phyloP scores from a whole-genome alignment of 2,797 vertebrate genomes.

The Heterohyrax brucei region DNA sequence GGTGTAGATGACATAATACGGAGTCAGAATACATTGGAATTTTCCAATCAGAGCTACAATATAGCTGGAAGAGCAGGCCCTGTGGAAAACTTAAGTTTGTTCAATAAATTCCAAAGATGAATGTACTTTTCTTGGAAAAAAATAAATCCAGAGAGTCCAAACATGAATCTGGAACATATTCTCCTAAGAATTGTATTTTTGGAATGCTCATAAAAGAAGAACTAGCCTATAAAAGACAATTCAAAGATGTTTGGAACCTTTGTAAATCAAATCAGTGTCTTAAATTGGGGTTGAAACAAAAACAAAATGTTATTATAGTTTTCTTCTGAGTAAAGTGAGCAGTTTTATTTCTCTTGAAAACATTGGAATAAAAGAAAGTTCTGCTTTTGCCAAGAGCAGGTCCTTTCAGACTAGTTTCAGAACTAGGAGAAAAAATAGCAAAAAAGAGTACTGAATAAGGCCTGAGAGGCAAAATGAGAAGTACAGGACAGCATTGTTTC shows the following conservation, averaged over 20 bases:
- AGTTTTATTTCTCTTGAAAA: constrained; percentile 33
- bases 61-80: neutral
- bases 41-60: neutral
- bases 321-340: constrained; percentile 12
- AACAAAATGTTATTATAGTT: constrained; percentile 33
- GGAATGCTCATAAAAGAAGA: neutral
- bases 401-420: constrained; percentile 21
- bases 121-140: neutral
- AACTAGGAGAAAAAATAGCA: neutral
- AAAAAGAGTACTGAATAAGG: neutral
- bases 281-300: constrained; percentile 19
- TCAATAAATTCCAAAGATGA: constrained; percentile 53
- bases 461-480: neutral
- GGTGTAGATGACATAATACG: neutral
- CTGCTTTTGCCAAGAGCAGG: neutral
- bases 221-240: neutral
- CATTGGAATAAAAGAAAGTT: neutral
- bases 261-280: constrained; percentile 46
- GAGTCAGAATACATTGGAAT: neutral
- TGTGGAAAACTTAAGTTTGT: constrained; percentile 39
- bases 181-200: neutral
- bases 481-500: neutral
- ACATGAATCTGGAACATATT: constrained; percentile 65
- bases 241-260: constrained; percentile 13
- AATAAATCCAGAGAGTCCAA: neutral